phyloP scores from a whole-genome alignment of 2,888 invertebrate genomes.

The Meiosimyza platycephala region DNA sequence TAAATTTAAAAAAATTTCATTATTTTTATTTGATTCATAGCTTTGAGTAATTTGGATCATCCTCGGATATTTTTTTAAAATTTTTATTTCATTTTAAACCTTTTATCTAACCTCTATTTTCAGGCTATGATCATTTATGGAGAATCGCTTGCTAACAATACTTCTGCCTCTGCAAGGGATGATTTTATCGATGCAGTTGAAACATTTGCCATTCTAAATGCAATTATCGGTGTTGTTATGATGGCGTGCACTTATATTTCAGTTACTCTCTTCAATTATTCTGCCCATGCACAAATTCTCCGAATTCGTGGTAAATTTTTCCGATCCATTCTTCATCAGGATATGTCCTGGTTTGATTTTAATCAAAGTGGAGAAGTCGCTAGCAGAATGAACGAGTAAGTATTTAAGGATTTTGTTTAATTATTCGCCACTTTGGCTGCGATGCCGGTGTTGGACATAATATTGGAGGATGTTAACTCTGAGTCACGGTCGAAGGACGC shows the following conservation, averaged over 20 bases:
- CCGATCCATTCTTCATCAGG: constrained; percentile 77
- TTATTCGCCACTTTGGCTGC: too few species aligned
- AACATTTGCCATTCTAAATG: constrained; percentile 74
- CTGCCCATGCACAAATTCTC: constrained; percentile 75
- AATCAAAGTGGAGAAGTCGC: constrained; percentile 80
- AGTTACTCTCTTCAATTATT: constrained; percentile 76
- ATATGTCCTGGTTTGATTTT: constrained; percentile 79
- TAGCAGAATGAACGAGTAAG: constrained; percentile 79
- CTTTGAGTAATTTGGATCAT: too few species aligned
- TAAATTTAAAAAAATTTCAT: too few species aligned
- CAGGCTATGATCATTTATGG: constrained; percentile 62
- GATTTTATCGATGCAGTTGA: constrained; percentile 69
- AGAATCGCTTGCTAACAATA: constrained; percentile 49
- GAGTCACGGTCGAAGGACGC: not conserved
- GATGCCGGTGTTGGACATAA: too few species aligned
- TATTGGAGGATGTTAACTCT: too few species aligned
- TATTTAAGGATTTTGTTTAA: not conserved
- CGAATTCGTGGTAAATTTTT: constrained; percentile 75
- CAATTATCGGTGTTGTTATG: constrained; percentile 72
- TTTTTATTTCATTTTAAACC: too few species aligned
- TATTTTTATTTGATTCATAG: too few species aligned
- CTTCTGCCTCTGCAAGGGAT: constrained; percentile 53
- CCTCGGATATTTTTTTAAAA: too few species aligned
- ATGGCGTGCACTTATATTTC: constrained; percentile 74
- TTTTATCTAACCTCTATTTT: too few species aligned